These are phyloP conservation scores for Escarpia spicata DNA, from an alignment of 2,888 invertebrate genomes.

Conservation along the genomic window DNA sequence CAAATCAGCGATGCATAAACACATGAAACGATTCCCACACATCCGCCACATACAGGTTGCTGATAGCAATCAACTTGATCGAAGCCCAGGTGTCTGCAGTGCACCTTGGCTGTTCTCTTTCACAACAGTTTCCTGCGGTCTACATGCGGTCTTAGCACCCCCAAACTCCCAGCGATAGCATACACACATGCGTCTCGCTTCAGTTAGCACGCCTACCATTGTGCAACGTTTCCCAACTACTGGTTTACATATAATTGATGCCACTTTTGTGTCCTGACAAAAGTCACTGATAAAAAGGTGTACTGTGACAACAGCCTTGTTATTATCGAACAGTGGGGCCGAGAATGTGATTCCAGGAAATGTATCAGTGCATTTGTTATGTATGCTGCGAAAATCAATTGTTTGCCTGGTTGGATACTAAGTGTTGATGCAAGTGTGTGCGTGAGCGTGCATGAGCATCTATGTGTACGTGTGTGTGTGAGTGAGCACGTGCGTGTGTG, in stretches of 20 bases:
- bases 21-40: slow-evolving; percentile 1
- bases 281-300: not conserved
- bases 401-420: not conserved
- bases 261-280: not conserved
- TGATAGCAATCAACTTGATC: not conserved
- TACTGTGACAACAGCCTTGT: not conserved
- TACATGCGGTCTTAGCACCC: not conserved
- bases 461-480: not conserved
- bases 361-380: not conserved
- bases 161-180: not conserved
- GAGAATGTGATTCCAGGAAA: not conserved
- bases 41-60: not conserved
- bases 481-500: not conserved
- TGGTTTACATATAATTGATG: not conserved
- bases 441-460: not conserved
- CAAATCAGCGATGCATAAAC: not conserved
- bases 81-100: not conserved
- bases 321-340: not conserved
- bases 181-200: not conserved
- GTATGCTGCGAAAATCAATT: not conserved
- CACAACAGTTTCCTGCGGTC: not conserved
- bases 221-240: not conserved
- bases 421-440: not conserved
- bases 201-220: not conserved
- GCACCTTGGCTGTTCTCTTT: not conserved